These are phyloP conservation scores for Venustoraphidia nigricollis DNA, from an alignment of 2,888 invertebrate genomes.

Conservation along the genomic window DNA sequence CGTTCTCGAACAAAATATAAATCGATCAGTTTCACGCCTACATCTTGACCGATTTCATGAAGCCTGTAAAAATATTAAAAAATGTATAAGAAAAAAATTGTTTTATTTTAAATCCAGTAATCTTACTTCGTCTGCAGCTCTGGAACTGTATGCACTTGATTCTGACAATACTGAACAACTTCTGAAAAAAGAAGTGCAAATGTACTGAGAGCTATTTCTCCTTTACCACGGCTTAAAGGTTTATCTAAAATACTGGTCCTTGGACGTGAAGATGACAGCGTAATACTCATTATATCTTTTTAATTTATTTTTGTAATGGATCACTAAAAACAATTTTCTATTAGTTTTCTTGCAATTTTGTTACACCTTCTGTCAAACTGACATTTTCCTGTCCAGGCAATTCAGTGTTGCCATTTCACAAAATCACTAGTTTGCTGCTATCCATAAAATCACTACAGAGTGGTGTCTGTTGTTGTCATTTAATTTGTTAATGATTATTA, in stretches of 20 bases:
- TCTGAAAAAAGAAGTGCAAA: conserved; percentile 95
- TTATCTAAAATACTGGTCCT: conserved; percentile 77
- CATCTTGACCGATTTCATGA: conserved; percentile 87
- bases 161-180: conserved; percentile 96
- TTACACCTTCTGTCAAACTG: no score
- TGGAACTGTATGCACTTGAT: conserved; percentile 85
- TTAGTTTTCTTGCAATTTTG: no score
- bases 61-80: conserved; percentile 40
- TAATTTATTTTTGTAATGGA: not conserved
- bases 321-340: no score
- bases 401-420: no score
- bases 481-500: no score
- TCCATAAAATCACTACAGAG: no score
- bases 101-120: conserved; percentile 10
- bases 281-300: conserved; percentile 4
- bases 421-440: no score
- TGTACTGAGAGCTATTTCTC: conserved; percentile 80
- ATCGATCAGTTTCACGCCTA: conserved; percentile 86
- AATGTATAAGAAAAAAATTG: conserved; percentile 3
- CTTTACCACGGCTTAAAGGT: conserved; percentile 81
- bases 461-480: no score
- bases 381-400: no score
- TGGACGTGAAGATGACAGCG: conserved; percentile 27
- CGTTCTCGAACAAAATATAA: conserved; percentile 87
- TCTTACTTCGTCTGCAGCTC: conserved; percentile 84